phyloP scores from a whole-genome alignment of 2,797 vertebrate genomes.

The Ibycter americanus region DNA sequence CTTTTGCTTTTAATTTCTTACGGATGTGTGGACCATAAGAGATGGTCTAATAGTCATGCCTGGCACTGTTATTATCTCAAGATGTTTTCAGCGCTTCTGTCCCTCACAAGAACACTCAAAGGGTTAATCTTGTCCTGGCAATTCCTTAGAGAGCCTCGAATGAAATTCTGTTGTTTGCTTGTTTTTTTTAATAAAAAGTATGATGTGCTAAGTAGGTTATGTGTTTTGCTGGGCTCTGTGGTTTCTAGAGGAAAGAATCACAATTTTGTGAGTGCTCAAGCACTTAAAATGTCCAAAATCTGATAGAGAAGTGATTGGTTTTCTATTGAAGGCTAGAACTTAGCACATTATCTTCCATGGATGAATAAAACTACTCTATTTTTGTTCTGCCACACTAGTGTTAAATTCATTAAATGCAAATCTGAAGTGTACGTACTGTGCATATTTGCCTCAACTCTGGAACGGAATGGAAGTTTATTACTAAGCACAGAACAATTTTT shows the following conservation, averaged over 20 bases:
- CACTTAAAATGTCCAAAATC: background rate
- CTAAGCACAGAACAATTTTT: conserved; percentile 40
- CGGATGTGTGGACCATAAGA: rapidly evolving
- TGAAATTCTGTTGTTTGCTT: background rate
- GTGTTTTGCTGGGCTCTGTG: background rate
- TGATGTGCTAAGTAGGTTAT: background rate
- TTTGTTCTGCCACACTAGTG: conserved; percentile 21
- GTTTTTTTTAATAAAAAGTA: background rate
- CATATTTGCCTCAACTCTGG: conserved; percentile 29
- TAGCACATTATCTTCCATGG: background rate
- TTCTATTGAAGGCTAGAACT: background rate
- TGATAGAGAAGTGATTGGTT: background rate
- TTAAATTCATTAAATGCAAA: conserved; percentile 54
- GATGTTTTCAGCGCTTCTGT: background rate
- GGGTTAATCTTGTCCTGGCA: background rate
- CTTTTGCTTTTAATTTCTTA: background rate
- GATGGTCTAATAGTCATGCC: background rate
- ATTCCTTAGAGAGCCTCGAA: background rate
- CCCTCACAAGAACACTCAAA: background rate
- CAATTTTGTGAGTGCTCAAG: background rate
- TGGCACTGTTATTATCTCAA: background rate
- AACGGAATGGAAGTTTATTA: conserved; percentile 27
- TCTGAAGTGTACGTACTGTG: background rate
- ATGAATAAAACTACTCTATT: background rate
- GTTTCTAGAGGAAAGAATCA: conserved; percentile 3